Evolutionary conservation across 64 coral and sea anemone species (phyloP).

Genomic region (Exaiptasia diaphana): DNA sequence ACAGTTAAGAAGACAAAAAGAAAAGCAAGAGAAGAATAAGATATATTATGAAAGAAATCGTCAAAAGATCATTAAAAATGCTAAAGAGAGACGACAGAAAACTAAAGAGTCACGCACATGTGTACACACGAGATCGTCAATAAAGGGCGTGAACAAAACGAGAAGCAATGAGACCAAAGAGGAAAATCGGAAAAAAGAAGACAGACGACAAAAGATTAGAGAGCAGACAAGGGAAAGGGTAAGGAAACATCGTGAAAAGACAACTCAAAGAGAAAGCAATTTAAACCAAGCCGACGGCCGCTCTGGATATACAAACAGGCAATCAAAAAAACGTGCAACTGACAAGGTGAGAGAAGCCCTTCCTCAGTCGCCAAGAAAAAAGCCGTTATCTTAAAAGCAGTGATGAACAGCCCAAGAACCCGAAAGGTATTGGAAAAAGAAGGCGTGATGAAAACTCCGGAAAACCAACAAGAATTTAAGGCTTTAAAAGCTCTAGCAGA

Average conservation of each 20-base stretch:
- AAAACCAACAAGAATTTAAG: conserved; percentile 19
- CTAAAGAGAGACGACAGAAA: background rate
- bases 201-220: background rate
- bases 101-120: background rate
- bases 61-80: conserved; percentile 14
- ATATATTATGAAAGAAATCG: background rate
- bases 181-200: background rate
- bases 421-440: background rate
- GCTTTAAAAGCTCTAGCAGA: background rate
- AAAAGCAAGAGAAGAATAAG: background rate
- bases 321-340: background rate
- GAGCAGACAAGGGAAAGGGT: background rate
- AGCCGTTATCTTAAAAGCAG: background rate
- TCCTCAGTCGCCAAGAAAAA: background rate
- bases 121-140: background rate
- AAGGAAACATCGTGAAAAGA: background rate
- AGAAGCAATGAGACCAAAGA: background rate
- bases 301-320: background rate
- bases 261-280: background rate
- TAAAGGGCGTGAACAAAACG: background rate
- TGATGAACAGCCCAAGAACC: conserved; percentile 11
- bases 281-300: too few species aligned
- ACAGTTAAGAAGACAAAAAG: background rate
- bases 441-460: background rate
- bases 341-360: background rate